A percentile compares a stretch with the other conserved stretches of the same genome.
These are phyloP conservation scores for Lithosia quadra DNA, from an alignment of 2,888 invertebrate genomes.

Conservation along the genomic window DNA sequence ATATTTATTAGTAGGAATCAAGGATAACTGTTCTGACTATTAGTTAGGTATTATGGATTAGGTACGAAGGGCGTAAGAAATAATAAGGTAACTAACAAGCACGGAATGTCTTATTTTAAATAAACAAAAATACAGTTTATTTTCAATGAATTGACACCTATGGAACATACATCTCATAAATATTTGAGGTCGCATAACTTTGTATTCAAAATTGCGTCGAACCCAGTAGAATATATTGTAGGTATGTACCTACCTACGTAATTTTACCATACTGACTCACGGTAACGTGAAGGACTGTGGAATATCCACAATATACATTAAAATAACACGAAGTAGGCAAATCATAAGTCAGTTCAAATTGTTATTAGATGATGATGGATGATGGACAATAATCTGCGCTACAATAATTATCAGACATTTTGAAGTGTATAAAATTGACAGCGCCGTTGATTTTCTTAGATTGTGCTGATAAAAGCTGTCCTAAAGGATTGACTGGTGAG, in stretches of 20 bases:
- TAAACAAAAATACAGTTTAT: no score
- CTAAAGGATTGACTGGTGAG: no score
- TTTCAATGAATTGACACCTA: no score
- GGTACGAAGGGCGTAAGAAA: no score
- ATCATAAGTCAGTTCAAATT: neutral
- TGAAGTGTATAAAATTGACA: neutral
- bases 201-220: neutral
- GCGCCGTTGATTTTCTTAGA: neutral
- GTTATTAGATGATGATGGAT: neutral
- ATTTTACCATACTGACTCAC: neutral
- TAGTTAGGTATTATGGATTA: no score
- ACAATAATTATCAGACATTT: neutral
- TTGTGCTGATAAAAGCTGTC: no score
- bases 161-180: neutral
- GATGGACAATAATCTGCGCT: neutral
- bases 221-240: neutral
- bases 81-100: no score
- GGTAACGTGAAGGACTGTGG: neutral
- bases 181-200: neutral
- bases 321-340: no score
- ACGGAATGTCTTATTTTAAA: no score
- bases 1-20: no score
- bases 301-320: neutral
- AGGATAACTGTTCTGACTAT: no score
- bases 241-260: neutral